Conservation (phyloP, 2,113 vertebrate species). For the Siniperca chuatsi region DNA sequence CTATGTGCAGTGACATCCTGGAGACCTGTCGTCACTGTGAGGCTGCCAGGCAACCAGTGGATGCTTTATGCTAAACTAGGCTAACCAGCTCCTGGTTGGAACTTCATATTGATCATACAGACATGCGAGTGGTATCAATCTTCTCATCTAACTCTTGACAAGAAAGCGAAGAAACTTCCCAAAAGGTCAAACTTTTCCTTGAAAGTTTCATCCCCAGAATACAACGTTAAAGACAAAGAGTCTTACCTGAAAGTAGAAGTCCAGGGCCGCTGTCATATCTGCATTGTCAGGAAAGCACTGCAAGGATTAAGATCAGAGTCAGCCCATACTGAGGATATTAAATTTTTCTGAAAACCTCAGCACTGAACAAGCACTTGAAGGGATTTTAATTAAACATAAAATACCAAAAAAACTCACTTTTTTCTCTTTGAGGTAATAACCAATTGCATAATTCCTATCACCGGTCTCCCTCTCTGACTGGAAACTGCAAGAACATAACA, state of each 20-base stretch:
- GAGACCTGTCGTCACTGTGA: not conserved
- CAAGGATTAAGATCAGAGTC: conserved; percentile 40
- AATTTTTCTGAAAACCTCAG: not conserved
- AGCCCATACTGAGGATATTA: not conserved
- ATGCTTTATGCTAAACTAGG: not conserved
- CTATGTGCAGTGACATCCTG: not conserved
- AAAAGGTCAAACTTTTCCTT: not conserved
- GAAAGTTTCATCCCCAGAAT: not conserved
- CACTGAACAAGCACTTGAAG: not conserved
- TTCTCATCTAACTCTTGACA: not conserved
- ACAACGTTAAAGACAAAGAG: not conserved
- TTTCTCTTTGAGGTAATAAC: conserved; percentile 94
- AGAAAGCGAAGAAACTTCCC: not conserved
- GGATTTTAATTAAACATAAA: conserved; percentile 2
- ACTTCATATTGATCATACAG: not conserved
- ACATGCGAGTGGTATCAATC: not conserved
- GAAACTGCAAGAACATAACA: conserved; percentile 61
- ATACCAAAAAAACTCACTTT: conserved; percentile 77
- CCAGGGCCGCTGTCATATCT: conserved; percentile 90
- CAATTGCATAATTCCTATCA: conserved; percentile 84
- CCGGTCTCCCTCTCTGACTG: conserved; percentile 80
- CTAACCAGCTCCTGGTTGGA: not conserved
- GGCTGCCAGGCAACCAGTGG: too few relatives aligned
- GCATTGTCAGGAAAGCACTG: conserved; percentile 90
- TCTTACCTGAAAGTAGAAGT: conserved; percentile 93